These are phyloP conservation scores for Dendrocopos noguchii DNA, from an alignment of 2,113 vertebrate species.

Conservation along the genomic window DNA sequence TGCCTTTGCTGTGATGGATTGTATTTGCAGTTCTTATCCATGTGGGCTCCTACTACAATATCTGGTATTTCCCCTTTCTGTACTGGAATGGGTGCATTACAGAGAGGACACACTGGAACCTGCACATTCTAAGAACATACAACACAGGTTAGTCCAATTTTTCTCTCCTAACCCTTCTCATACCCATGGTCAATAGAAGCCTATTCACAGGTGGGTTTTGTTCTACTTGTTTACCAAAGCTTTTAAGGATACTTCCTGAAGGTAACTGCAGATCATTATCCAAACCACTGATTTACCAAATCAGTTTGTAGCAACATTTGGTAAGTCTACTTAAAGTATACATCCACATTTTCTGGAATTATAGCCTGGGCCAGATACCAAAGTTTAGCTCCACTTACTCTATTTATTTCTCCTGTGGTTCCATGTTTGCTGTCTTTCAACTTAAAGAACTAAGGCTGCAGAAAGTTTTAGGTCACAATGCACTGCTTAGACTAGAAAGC, in stretches of 20 bases:
- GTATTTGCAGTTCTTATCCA: conserved; percentile 85
- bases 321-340: not conserved
- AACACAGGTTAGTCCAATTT: not conserved
- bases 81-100: conserved; percentile 84
- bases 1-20: conserved; percentile 83
- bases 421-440: not conserved
- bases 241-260: not conserved
- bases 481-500: not conserved
- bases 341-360: not conserved
- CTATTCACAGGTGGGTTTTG: not conserved
- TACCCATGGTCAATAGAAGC: rapidly evolving
- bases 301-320: not conserved
- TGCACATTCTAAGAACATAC: conserved; percentile 83
- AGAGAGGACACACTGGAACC: conserved; percentile 92
- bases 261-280: not conserved
- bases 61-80: conserved; percentile 89
- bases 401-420: not conserved
- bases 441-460: not conserved
- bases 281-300: not conserved
- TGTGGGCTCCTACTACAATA: conserved; percentile 88
- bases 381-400: not conserved
- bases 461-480: not conserved
- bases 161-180: not conserved
- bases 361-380: not conserved
- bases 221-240: not conserved